Evolutionary conservation across 2,797 vertebrate species (phyloP).

Genomic region (Rhincodon typus): DNA sequence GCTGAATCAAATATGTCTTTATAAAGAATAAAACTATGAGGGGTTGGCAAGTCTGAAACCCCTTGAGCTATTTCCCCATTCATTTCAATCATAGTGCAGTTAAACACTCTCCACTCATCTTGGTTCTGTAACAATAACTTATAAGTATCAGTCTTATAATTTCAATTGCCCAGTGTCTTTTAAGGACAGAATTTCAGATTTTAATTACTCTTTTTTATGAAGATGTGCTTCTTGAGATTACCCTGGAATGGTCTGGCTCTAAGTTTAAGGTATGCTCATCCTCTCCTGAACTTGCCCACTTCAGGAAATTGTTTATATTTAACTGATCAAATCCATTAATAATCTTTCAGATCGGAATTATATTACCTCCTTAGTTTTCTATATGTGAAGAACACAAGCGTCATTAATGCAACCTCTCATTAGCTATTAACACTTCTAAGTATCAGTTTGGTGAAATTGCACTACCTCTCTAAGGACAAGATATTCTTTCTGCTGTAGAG

Average conservation of each 20-base stretch:
- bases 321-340: background rate
- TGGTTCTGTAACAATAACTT: background rate
- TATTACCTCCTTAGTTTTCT: background rate
- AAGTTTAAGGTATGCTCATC: background rate
- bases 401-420: background rate
- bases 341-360: background rate
- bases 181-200: background rate
- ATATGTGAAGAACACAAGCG: background rate
- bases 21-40: background rate
- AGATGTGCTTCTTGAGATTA: background rate
- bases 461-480: background rate
- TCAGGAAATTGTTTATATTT: background rate
- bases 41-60: background rate
- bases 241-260: background rate
- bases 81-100: background rate
- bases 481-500: background rate
- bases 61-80: background rate
- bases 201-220: background rate
- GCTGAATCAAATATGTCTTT: background rate
- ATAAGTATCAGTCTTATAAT: background rate
- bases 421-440: background rate
- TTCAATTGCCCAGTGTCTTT: no score
- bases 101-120: background rate
- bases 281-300: background rate
- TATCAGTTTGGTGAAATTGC: background rate